A percentile compares a stretch with the other conserved stretches of the same genome.
Evolutionary conservation across 2,888 invertebrate species (phyloP).

Genomic region (Chymomyza amoena): DNA sequence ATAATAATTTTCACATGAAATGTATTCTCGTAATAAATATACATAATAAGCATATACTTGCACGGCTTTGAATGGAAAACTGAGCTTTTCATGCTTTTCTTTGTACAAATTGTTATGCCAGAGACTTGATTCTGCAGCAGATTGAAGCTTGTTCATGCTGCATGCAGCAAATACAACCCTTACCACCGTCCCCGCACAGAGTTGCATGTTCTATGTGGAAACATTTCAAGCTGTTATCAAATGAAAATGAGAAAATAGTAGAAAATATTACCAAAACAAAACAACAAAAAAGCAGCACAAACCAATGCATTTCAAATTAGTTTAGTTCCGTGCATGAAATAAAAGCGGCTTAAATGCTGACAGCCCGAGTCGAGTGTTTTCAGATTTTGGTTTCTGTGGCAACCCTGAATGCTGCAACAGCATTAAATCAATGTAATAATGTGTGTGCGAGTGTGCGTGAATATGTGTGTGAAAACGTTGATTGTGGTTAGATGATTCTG

Average conservation of each 20-base stretch:
- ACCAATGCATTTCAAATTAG: background rate
- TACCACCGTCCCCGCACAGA: too few species aligned
- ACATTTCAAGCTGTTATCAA: background rate
- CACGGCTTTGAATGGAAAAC: too few species aligned
- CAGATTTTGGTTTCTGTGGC: background rate
- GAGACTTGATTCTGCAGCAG: background rate
- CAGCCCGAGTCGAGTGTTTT: background rate
- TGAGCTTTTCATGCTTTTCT: too few species aligned
- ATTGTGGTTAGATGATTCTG: background rate
- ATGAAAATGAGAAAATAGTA: background rate
- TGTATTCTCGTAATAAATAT: too few species aligned
- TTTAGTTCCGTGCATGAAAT: background rate
- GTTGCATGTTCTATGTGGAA: too few species aligned
- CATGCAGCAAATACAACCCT: background rate
- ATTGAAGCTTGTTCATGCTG: background rate
- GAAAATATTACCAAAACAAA: background rate
- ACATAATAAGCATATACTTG: too few species aligned
- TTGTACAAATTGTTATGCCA: too few species aligned
- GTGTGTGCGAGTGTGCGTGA: too few species aligned
- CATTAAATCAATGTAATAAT: background rate
- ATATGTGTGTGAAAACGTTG: background rate
- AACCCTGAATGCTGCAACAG: background rate
- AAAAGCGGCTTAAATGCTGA: background rate
- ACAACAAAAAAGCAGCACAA: background rate
- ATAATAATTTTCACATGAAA: too few species aligned